Base-by-base conservation (phyloP, 2,797 vertebrate genomes). In the Pseudochirops corinnae region DNA sequence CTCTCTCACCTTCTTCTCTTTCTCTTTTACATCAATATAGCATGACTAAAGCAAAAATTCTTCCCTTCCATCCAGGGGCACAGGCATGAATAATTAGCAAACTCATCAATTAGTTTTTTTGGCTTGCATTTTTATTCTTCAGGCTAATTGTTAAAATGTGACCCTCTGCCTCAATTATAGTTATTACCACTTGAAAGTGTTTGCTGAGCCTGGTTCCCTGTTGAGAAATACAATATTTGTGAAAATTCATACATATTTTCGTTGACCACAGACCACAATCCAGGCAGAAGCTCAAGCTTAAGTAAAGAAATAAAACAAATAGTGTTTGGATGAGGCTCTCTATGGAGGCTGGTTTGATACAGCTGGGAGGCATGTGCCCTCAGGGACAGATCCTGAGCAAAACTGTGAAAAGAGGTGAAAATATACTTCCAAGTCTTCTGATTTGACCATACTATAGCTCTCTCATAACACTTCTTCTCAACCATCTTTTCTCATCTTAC, bases 111-210 rank as follows among this genome's bases (percentile, higher is more conserved):
- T 96, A 55, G 95, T 90, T 90, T 87, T 82, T 93, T 92, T 94
- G 31, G 57, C 90, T 52, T 62, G 28, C 90, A 82, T 55, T 94
- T 92, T 57, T 82, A 0, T 96, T 95, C 92, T 96, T 97, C 97
- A 98, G 98, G 98, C 92, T 60, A 56, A 94, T 95, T 93, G 93
- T 93, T 96, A 87, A 97, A 96, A 94, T 60, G 92, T 96, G 92
- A 87, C 93, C 57, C 18, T 10, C 95, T 97, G 92, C 97, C 97
- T 97, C 97, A 95, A 56, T 94, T 74, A 60, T 60, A 7, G 53
- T 96, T 97, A 96, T 97, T 97, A 95, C 92, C 10, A 9, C 0
- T 3, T 87, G 56, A 94, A 94, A 95, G 5, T 94, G 93, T 90
- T 10, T 93, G 92, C 82, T 95, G 74, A 55, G 94, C 94, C 87